Percentiles rank a stretch among this genome's conserved stretches.
Conservation (phyloP, 2,888 invertebrate species). For the Taenaris catops region DNA sequence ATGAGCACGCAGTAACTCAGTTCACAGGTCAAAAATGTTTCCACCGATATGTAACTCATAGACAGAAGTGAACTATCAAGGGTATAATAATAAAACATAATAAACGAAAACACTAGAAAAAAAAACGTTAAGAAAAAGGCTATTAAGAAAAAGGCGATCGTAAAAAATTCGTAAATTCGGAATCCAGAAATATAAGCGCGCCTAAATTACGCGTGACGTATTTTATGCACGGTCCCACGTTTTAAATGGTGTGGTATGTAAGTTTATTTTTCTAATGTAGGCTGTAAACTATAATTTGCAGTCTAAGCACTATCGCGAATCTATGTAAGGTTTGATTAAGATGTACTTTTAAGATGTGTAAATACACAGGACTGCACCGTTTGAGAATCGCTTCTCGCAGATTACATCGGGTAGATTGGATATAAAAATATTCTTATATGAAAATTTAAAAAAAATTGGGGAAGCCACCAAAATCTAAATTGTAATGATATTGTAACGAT, state of each 20-base stretch:
- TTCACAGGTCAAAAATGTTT: too few relatives aligned
- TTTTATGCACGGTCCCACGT: constrained; percentile 4
- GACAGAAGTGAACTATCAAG: too few relatives aligned
- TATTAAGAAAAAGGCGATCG: too few relatives aligned
- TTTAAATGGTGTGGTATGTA: constrained; percentile 34
- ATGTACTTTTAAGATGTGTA: constrained; percentile 68
- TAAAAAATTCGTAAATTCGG: too few relatives aligned
- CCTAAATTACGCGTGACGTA: constrained; percentile 4
- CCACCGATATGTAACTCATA: too few relatives aligned
- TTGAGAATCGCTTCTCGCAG: constrained; percentile 21
- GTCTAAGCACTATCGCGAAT: constrained; percentile 56
- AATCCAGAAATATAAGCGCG: too few relatives aligned
- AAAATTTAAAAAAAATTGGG: constrained; percentile 14
- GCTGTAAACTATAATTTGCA: constrained; percentile 49
- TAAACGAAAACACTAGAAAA: too few relatives aligned
- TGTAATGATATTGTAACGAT: too few relatives aligned
- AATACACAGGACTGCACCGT: constrained; percentile 54
- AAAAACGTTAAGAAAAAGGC: too few relatives aligned
- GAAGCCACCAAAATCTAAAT: constrained; percentile 14
- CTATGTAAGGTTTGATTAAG: constrained; percentile 56
- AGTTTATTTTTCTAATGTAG: constrained; percentile 49
- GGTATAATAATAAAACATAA: too few relatives aligned
- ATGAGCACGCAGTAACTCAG: too few relatives aligned
- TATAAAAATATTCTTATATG: constrained; percentile 17
- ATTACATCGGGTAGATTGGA: constrained; percentile 16